These are phyloP conservation scores for Lepus oiostolus DNA, from an alignment of 2,797 vertebrate genomes.

Conservation along the genomic window DNA sequence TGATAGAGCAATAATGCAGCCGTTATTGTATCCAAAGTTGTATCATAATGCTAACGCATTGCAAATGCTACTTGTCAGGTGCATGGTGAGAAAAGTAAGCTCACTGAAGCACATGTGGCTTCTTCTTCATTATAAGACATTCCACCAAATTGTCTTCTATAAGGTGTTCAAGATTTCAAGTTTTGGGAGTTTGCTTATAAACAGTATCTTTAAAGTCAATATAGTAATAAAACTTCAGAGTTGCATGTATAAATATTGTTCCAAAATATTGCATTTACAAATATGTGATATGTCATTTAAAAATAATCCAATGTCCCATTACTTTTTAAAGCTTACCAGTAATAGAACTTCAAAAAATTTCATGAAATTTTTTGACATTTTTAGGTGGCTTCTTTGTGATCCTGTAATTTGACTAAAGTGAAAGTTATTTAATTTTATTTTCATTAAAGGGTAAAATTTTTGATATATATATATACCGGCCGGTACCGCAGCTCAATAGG, in stretches of 20 bases:
- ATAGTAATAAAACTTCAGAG: slow-evolving; percentile 80
- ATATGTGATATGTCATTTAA: slow-evolving; percentile 59
- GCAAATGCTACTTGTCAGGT: slow-evolving; percentile 85
- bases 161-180: slow-evolving; percentile 80
- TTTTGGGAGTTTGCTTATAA: slow-evolving; percentile 82
- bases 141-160: slow-evolving; percentile 81
- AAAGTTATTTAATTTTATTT: slow-evolving; percentile 38
- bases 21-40: slow-evolving; percentile 85
- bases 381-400: slow-evolving; percentile 7
- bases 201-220: slow-evolving; percentile 75
- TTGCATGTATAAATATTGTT: slow-evolving; percentile 74
- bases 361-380: slow-evolving; percentile 33
- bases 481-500: no score
- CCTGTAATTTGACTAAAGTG: slow-evolving; percentile 31
- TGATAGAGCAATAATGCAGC: slow-evolving; percentile 83
- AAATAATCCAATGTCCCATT: slow-evolving; percentile 35
- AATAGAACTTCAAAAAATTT: slow-evolving; percentile 48
- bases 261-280: slow-evolving; percentile 64
- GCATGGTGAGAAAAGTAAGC: slow-evolving; percentile 77
- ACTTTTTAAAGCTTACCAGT: slow-evolving; percentile 60
- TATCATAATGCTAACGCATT: slow-evolving; percentile 85
- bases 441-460: slow-evolving; percentile 59
- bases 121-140: slow-evolving; percentile 78
- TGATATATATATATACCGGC: neutral
- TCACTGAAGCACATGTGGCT: slow-evolving; percentile 83